Base-by-base conservation (phyloP, 1,140 invertebrate genomes). In the Parapsyche elsis region DNA sequence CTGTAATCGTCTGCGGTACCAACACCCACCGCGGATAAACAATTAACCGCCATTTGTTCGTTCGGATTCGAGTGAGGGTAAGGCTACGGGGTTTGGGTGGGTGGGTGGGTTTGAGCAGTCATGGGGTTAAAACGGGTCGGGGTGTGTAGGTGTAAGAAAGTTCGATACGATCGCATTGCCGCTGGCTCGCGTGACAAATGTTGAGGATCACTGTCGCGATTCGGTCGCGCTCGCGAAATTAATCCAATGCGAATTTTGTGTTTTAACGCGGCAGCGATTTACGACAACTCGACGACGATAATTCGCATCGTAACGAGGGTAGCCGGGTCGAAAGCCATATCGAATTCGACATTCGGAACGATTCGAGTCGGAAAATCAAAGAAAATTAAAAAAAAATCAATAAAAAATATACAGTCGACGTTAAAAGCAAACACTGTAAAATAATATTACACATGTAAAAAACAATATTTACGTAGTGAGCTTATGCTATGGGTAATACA, bases 41-140 rank as follows among this genome's bases (percentile, higher is more conserved):
- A 75, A 75, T 75, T 75, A 75, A 75, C 46, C 16, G 71, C 71
- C 46, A 75, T 75, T 75, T 75, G 71, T 38, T 38, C 30, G 30
- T 38, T 38, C 30, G 30, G 30, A 38, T 38, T 38, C 30, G 7
- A 38, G 30, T 1, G 30, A 38, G 30, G 30, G 30, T 38, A 38
- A 4, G 30, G 30, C 7, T n/a, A n/a, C n/a, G n/a, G n/a, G 30
- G 30, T 38, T 38, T 38, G 30, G n/a, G n/a, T n/a, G n/a, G n/a
- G n/a, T n/a, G n/a, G n/a, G n/a, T 38, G 30, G 30, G 30, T 38
- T 38, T n/a, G n/a, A n/a, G 30, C 30, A 38, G 30, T 38, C 30
- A 38, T 38, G 30, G 30, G 30, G 30, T 38, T 38, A 4, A 38
- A 38, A 1, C 2, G 30, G 30, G 30, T 38, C 30, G 30, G 7